Conservation (phyloP, 2,797 vertebrate species). For the Lagothrix lagotricha region DNA sequence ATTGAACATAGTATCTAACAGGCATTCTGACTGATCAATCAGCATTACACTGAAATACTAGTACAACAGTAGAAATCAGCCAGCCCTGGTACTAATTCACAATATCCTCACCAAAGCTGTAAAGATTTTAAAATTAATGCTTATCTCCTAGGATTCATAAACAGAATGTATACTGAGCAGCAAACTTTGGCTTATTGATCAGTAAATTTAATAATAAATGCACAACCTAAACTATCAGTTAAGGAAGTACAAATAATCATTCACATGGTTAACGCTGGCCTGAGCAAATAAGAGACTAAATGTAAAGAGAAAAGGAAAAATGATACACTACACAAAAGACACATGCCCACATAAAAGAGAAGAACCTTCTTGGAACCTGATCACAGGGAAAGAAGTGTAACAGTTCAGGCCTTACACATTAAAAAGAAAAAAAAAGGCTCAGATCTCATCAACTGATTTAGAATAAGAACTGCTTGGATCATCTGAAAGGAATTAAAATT, state of each 20-base stretch:
- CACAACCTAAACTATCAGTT: not conserved
- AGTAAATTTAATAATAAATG: not conserved
- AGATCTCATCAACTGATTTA: not conserved
- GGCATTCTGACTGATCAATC: not conserved
- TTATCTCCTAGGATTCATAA: not conserved
- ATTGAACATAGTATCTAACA: not conserved
- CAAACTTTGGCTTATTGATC: not conserved
- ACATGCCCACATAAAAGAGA: not conserved
- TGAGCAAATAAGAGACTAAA: not conserved
- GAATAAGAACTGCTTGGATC: not conserved
- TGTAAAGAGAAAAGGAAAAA: constrained; percentile 3
- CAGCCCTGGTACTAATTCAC: not conserved
- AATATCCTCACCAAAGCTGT: not conserved
- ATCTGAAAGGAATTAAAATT: constrained; percentile 37
- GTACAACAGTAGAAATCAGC: not conserved
- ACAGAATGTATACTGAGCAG: not conserved
- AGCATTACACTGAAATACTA: constrained; percentile 13
- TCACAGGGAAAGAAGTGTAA: not conserved
- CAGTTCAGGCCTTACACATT: not conserved
- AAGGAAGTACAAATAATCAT: not conserved
- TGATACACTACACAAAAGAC: not conserved
- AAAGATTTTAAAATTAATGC: constrained; percentile 24
- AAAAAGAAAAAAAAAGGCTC: not conserved
- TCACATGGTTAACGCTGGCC: not conserved
- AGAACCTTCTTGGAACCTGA: not conserved